Percentiles rank a stretch among this genome's conserved stretches.
These are phyloP conservation scores for Siderastrea siderea DNA, from an alignment of 92 coral and sea anemone species.

Conservation along the genomic window DNA sequence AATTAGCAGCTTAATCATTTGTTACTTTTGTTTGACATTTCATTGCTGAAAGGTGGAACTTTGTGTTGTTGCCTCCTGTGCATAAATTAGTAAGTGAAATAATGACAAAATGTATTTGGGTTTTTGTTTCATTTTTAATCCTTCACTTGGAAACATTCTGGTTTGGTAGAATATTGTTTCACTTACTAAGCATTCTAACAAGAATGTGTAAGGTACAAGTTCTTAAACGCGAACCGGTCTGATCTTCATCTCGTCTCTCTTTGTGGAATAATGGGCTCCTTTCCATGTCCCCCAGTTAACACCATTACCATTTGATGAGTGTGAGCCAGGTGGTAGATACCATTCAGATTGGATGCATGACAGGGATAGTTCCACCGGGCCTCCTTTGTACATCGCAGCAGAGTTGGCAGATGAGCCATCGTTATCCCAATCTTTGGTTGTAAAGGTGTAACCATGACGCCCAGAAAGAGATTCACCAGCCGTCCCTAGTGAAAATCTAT, in stretches of 20 bases:
- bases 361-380: conserved; percentile 31
- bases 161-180: too few relatives aligned
- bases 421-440: conserved; percentile 18
- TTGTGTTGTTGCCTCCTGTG: too few relatives aligned
- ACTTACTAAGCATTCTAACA: too few relatives aligned
- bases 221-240: neutral
- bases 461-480: conserved; percentile 9
- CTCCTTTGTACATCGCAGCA: conserved; percentile 9
- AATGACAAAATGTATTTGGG: too few relatives aligned
- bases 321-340: conserved; percentile 23
- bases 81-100: too few relatives aligned
- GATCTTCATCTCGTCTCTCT: conserved; percentile 53
- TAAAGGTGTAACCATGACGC: neutral
- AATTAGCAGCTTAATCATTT: too few relatives aligned
- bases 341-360: neutral
- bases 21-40: too few relatives aligned
- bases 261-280: conserved; percentile 36
- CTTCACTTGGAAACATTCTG: too few relatives aligned
- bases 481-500: neutral
- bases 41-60: too few relatives aligned
- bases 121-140: too few relatives aligned
- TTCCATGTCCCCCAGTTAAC: conserved; percentile 38
- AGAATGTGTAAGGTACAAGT: too few relatives aligned
- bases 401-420: neutral
- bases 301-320: conserved; percentile 27